phyloP scores from a whole-genome alignment of 1,140 invertebrate genomes.

The Panagrolaimus sp. region DNA sequence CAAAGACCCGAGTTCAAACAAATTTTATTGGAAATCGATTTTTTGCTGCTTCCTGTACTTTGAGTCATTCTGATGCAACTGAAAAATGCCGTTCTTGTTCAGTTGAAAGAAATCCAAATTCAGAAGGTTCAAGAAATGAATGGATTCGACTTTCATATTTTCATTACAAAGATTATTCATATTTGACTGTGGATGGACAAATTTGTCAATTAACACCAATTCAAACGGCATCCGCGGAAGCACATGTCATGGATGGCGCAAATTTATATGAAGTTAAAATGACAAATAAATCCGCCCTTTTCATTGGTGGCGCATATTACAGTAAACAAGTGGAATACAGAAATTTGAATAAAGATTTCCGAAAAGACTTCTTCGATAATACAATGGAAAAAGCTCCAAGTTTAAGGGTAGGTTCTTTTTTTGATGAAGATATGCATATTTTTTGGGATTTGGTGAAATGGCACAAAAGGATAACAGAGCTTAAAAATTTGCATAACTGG shows the following conservation, averaged over 20 bases:
- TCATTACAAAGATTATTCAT: constrained; percentile 16
- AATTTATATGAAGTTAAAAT: background rate
- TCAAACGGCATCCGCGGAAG: background rate
- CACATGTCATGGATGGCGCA: background rate
- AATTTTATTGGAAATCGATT: constrained; percentile 5
- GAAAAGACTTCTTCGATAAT: constrained; percentile 15
- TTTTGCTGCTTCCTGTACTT: background rate
- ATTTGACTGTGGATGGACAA: constrained; percentile 1
- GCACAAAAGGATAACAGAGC: no score
- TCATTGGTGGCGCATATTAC: constrained; percentile 18
- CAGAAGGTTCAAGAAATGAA: background rate
- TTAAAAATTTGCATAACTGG: no score
- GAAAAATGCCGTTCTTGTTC: constrained; percentile 10
- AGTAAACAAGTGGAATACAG: background rate
- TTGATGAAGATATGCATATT: no score
- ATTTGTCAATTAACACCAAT: constrained; percentile 13
- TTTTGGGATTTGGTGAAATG: no score
- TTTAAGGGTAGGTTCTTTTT: background rate
- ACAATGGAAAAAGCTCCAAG: constrained; percentile 18
- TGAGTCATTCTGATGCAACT: background rate
- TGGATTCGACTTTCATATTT: constrained; percentile 20
- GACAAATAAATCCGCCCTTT: background rate
- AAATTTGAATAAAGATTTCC: background rate
- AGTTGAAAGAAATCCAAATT: background rate
- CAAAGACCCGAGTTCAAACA: background rate